Percentiles rank a stretch among this genome's conserved stretches.
These are phyloP conservation scores for Enteromius thamalakanensis DNA, from an alignment of 2,797 vertebrate genomes.

Conservation along the genomic window DNA sequence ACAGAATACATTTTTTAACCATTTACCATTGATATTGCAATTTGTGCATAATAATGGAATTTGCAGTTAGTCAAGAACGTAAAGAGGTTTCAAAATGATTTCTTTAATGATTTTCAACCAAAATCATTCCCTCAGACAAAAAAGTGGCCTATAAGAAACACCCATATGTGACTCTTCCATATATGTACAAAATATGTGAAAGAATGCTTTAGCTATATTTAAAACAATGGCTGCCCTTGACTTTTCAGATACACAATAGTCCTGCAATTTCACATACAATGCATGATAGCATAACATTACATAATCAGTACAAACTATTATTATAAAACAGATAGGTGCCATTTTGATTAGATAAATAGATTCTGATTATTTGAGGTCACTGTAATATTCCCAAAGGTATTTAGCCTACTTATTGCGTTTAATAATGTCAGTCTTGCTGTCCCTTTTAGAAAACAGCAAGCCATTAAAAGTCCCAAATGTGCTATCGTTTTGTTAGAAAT, in stretches of 20 bases:
- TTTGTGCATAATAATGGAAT: too few species aligned
- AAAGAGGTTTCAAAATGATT: too few species aligned
- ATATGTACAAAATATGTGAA: constrained; percentile 14
- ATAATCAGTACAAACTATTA: background rate
- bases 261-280: background rate
- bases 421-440: background rate
- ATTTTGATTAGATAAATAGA: background rate
- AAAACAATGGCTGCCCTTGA: background rate
- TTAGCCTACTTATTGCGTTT: background rate
- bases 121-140: background rate
- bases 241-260: constrained; percentile 2
- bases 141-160: background rate
- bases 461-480: background rate
- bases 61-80: too few species aligned
- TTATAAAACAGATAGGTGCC: background rate
- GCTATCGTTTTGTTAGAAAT: background rate
- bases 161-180: constrained; percentile 4
- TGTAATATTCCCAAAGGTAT: too few species aligned
- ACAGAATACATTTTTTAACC: background rate
- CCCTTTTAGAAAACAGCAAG: background rate
- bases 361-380: background rate
- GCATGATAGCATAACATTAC: background rate
- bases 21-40: background rate
- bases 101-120: background rate
- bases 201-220: background rate